Base-by-base conservation (phyloP, 2,113 vertebrate species). In the Prietella phreatophila region DNA sequence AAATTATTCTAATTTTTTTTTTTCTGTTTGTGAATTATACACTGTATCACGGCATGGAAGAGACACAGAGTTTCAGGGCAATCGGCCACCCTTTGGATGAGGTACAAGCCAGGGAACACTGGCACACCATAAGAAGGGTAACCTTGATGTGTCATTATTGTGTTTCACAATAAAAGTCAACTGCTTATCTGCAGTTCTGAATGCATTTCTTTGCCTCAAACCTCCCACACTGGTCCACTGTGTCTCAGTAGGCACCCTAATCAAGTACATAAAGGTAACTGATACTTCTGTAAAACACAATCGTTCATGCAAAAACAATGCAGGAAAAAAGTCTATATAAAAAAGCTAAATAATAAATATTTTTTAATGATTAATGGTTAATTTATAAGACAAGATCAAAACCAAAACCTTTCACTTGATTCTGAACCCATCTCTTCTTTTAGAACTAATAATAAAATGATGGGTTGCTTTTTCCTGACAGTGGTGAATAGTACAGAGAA, bases 121-220 rank as follows among this genome's bases (percentile, higher is more conserved):
- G 65, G n/a, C 84, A 75, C 55, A 85, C 20, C 36, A 65, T 81
- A 83, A 20, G 30, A 19, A 39, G 50, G 4, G 5, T 86, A 83
- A 89, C 90, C 90, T 91, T 91, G 88, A 87, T 73, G 84, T 78
- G 71, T 89, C 90, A 89, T 87, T 81, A 63, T 80, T 5, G 61
- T 71, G 79, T 87, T 84, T 82, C 80, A 80, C 25, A 79, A 56
- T 53, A 83, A 56, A 33, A 53, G 13, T 47, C 82, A 63, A 60
- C 83, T 56, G 69, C 82, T 88, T 83, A 88, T 90, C 84, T 90
- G 82, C 25, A 19, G 63, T 87, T 82, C 56, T 80, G 53, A 89
- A 87, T 58, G 50, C 56, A 73, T 82, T 65, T 65, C 39, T 83
- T 83, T 75, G 71, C 30, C 67, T 69, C 20, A 83, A 60, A 87